Conservation (phyloP, 2,113 vertebrate genomes). For the Blennius ocellaris region DNA sequence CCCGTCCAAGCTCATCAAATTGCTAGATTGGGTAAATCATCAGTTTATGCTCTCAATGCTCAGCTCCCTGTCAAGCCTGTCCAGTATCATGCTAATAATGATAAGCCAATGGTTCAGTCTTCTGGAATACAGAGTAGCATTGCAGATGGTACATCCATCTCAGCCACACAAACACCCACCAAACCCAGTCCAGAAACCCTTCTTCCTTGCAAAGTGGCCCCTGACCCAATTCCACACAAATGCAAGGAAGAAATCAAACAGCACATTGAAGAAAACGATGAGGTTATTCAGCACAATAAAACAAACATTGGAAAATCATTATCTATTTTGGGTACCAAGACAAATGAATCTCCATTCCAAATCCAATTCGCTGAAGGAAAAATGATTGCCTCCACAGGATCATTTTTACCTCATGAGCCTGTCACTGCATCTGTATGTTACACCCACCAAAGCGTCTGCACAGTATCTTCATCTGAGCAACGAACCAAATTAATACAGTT, state of each 20-base stretch:
- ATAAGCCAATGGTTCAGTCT: constrained; percentile 10
- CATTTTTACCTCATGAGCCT: constrained; percentile 36
- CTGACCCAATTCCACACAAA: constrained; percentile 7
- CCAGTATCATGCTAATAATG: constrained; percentile 3
- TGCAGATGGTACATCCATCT: background rate
- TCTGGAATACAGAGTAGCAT: background rate
- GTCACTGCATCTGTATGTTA: constrained; percentile 47
- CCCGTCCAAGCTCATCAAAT: background rate
- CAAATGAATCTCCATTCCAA: constrained; percentile 4
- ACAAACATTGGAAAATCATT: constrained; percentile 23
- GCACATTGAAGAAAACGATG: background rate
- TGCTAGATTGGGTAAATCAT: constrained; percentile 16
- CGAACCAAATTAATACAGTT: constrained; percentile 29
- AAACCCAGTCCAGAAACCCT: constrained; percentile 25
- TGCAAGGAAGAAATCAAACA: constrained; percentile 20
- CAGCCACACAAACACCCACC: constrained; percentile 10
- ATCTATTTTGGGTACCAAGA: constrained; percentile 1
- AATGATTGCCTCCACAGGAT: background rate
- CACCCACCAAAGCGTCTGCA: constrained; percentile 28
- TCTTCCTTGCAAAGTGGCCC: background rate
- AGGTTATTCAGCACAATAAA: constrained; percentile 10
- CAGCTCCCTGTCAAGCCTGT: constrained; percentile 11
- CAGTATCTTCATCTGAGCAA: constrained; percentile 7
- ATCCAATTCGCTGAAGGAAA: constrained; percentile 18
- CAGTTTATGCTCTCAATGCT: background rate